Base-by-base conservation (phyloP, 2,888 invertebrate genomes). In the Tenodera sinensis region DNA sequence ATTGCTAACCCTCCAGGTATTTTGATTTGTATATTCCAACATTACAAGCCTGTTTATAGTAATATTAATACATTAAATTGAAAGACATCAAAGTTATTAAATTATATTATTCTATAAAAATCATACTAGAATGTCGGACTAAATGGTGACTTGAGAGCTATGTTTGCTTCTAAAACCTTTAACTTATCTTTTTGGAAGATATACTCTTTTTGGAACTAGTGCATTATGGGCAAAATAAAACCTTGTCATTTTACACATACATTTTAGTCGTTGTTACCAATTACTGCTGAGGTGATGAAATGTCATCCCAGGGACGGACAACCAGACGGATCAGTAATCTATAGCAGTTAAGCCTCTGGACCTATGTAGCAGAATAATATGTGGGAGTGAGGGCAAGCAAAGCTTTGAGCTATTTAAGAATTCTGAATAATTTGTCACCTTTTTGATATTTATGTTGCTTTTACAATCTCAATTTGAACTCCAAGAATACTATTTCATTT, bases 311-410 rank as follows among this genome's bases (percentile, higher is more conserved):
- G 54, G 86, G 86, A 86, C 86, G 86, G 86, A 86, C 81, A 86
- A 47, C 86, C 86, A 86, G 86, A 86, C 86, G 86, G 86, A 86
- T 86, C 28, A 86, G 86, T 86, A 86, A 28, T 86, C 71, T 86
- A 81, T 28, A 81, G 86, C 54, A 71, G 54, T 71, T 71, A 71
- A 71, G 54, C 54, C 54, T 71, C 54, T 71, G 54, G 20, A 71
- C 54, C 3, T 71, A 15, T 20, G 4, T 4, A 71, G 54, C 54
- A 71, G 54, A 71, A 71, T 71, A 71, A 71, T 20, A 71, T 71
- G 54, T 71, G 6, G 25, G 6, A 25, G 54, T 6, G 20, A 71
- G 54, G 4, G 54, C 54, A 20, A 71, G 54, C 54, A 71, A 71
- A 71, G 54, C 15, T 20, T 20, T 20, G 8, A 71, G 54, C 25